Evolutionary conservation across 2,888 invertebrate species (phyloP).

Genomic region (Drosophila meridionalis): DNA sequence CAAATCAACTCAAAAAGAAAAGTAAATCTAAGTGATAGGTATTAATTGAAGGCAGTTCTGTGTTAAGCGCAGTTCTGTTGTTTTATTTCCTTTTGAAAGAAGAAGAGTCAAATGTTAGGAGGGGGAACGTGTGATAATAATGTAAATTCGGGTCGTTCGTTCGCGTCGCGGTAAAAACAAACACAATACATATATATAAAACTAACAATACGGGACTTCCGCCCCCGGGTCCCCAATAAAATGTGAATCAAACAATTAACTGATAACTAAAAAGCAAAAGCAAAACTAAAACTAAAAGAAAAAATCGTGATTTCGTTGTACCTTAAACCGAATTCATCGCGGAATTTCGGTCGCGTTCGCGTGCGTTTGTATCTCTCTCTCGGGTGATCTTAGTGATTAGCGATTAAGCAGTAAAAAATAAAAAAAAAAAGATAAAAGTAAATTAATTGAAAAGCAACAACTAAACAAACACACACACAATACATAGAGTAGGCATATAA

Average conservation of each 20-base stretch:
- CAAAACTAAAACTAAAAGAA: conserved; percentile 56
- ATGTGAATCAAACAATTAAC: conserved; percentile 36
- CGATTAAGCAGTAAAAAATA: conserved; percentile 68
- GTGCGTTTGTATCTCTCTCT: conserved; percentile 84
- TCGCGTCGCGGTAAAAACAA: conserved; percentile 81
- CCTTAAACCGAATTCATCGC: conserved; percentile 86
- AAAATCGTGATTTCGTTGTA: conserved; percentile 85
- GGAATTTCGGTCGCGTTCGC: conserved; percentile 86
- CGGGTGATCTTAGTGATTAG: conserved; percentile 85
- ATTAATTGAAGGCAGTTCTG: conserved; percentile 67
- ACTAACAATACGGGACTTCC: conserved; percentile 79
- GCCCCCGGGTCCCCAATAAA: conserved; percentile 84
- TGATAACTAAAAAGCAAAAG: conserved; percentile 40
- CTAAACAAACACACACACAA: conserved; percentile 31
- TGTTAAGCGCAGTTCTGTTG: conserved; percentile 46
- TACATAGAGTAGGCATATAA: conserved; percentile 29
- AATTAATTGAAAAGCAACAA: conserved; percentile 35
- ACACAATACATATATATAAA: conserved; percentile 31
- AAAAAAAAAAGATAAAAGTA: conserved; percentile 41
- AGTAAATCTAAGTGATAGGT: conserved; percentile 73
- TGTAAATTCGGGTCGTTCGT: conserved; percentile 81
- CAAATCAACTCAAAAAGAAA: conserved; percentile 49
- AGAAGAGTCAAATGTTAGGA: conserved; percentile 39
- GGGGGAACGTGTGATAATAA: conserved; percentile 83
- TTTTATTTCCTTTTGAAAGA: conserved; percentile 63